Evolutionary conservation across 2,888 invertebrate genomes (phyloP).

Genomic region (Scaptomyza polygonia): DNA sequence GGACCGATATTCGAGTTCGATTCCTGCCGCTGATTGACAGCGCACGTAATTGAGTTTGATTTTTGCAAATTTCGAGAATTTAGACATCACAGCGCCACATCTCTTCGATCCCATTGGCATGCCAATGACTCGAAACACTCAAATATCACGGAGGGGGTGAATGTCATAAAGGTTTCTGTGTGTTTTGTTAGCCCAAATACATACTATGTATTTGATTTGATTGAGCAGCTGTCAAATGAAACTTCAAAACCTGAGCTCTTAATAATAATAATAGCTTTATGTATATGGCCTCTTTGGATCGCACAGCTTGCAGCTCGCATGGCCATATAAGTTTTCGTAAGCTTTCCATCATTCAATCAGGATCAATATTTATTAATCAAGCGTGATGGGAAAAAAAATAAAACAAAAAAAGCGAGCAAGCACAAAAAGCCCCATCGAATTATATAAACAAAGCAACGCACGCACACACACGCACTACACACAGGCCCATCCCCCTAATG

Average conservation of each 20-base stretch:
- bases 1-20: conserved; percentile 54
- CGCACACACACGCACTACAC: conserved; percentile 36
- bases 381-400: conserved; percentile 33
- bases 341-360: conserved; percentile 81
- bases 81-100: conserved; percentile 69
- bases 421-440: conserved; percentile 25
- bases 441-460: conserved; percentile 45
- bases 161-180: conserved; percentile 74
- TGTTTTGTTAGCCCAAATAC: conserved; percentile 79
- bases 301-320: conserved; percentile 14
- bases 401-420: conserved; percentile 17
- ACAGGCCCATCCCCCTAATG: conserved; percentile 30
- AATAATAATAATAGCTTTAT: conserved; percentile 51
- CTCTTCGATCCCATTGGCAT: conserved; percentile 38
- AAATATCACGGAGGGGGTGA: conserved; percentile 17
- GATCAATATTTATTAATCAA: conserved; percentile 80
- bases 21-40: conserved; percentile 75
- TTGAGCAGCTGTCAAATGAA: conserved; percentile 75
- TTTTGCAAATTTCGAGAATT: conserved; percentile 72
- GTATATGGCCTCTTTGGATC: conserved; percentile 33
- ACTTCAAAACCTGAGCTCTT: conserved; percentile 70
- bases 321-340: conserved; percentile 60
- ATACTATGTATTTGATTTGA: conserved; percentile 76
- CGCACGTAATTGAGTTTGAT: conserved; percentile 78
- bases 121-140: neutral